Evolutionary conservation across 2,797 vertebrate species (phyloP).

Genomic region (Etheostoma perlongum): DNA sequence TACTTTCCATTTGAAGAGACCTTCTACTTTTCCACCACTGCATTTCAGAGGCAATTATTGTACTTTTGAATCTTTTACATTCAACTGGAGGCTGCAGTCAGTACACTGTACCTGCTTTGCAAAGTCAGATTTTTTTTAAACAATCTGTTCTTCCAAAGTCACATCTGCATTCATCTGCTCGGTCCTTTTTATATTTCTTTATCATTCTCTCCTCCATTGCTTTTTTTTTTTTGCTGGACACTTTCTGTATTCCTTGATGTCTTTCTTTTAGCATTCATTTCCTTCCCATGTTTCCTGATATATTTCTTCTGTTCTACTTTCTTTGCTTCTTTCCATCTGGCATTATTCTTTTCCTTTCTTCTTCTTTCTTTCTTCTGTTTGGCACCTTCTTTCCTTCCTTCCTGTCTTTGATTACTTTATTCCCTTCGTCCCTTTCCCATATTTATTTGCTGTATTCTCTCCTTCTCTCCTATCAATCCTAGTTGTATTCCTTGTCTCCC

Average conservation of each 20-base stretch:
- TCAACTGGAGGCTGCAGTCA: neutral
- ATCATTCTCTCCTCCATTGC: rapidly evolving
- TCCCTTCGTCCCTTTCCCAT: neutral
- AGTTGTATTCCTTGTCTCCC: neutral
- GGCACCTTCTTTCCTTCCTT: neutral
- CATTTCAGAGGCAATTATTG: neutral
- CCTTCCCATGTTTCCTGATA: neutral
- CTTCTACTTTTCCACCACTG: no score
- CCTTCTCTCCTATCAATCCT: neutral
- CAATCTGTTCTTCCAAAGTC: neutral
- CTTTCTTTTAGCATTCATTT: neutral
- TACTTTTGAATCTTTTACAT: neutral
- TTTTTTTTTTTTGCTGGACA: neutral
- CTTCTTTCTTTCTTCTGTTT: neutral
- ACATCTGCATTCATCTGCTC: neutral
- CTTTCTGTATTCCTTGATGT: neutral
- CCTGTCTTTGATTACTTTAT: neutral
- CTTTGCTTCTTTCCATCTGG: neutral
- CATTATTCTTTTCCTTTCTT: neutral
- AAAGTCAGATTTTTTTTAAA: no score
- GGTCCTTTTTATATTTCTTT: neutral
- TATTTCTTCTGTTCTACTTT: neutral
- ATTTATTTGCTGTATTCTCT: neutral
- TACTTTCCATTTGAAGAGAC: slow-evolving; percentile 4
- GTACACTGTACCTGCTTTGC: neutral